These are phyloP conservation scores for Acanthaster planci DNA, from an alignment of 35 echinoderm and acorn worm species.

Conservation along the genomic window DNA sequence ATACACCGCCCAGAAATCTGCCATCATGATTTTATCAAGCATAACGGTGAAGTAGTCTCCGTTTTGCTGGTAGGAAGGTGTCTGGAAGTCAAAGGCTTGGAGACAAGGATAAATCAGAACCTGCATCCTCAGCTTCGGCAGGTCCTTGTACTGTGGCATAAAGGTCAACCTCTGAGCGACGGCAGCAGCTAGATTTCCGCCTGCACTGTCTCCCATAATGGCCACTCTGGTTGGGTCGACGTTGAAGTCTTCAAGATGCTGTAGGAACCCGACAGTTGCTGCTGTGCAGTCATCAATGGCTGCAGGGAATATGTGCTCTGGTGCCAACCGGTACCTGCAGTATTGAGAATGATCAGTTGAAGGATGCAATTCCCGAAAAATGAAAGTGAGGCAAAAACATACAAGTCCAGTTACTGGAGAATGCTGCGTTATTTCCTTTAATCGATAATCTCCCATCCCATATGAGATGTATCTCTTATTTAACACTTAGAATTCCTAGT, in stretches of 20 bases:
- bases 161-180: conserved; percentile 17
- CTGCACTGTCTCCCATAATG: conserved; percentile 29
- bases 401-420: too few species aligned
- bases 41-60: conserved; percentile 3
- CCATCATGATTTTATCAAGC: neutral
- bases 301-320: conserved; percentile 26
- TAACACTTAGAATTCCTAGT: too few species aligned
- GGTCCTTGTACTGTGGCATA: neutral
- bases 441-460: too few species aligned
- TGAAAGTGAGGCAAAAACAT: too few species aligned
- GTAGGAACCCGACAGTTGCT: conserved; percentile 19
- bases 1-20: neutral
- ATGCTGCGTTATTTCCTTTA: too few species aligned
- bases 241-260: conserved; percentile 4
- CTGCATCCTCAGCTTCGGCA: conserved; percentile 18
- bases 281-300: conserved; percentile 26
- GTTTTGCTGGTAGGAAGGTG: conserved; percentile 32
- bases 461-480: too few species aligned
- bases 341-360: too few species aligned
- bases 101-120: conserved; percentile 31
- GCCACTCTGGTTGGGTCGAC: conserved; percentile 14
- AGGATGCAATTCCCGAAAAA: too few species aligned
- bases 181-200: conserved; percentile 45
- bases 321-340: conserved; percentile 39
- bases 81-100: conserved; percentile 16